Base-by-base conservation (phyloP, 1,140 invertebrate species). In the Oedothorax gibbosus region DNA sequence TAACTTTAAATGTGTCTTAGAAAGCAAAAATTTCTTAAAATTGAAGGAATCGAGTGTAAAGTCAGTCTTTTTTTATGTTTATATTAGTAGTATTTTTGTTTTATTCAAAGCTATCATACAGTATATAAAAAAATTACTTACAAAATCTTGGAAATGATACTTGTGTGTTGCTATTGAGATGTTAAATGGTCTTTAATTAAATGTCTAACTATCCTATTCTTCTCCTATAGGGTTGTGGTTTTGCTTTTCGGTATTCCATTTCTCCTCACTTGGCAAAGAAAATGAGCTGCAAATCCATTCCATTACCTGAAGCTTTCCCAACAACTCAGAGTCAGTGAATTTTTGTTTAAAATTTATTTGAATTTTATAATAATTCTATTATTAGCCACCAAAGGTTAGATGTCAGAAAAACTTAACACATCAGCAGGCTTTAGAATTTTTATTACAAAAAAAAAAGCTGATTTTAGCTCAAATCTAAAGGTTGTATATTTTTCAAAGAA, bases 241-340 rank as follows among this genome's bases (percentile, higher is more conserved):
- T 95, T 90, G 95, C 93, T 0, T 96, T 94, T 89, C 92, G 94
- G n/a, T 95, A 95, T 87, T 91, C 92, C 3, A 92, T 92, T 71
- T 92, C 92, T 73, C 92, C 93, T 3, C 92, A 93, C 89, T 88
- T 93, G 86, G 89, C 87, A 66, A 91, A 90, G 85, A 92, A 89
- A 88, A 88, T 91, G 51, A 90, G 90, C 12, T 90, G 90, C 6
- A 91, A 91, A 88, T 89, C 89, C 50, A 83, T 90, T 21, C 89
- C 90, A 18, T 76, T 75, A n/a, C 88, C 90, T 51, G 91, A 92
- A 69, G 88, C 89, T 14, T 86, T 66, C 85, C 86, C 88, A 60
- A 89, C 91, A 35, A 89, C 87, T 75, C 84, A 87, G 53, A 66
- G 76, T 76, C 20, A 76, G 35, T 75, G 81, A 7, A 9, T 8